These are phyloP conservation scores for Potorous gilbertii DNA, from an alignment of 2,797 vertebrate genomes.

Conservation along the genomic window DNA sequence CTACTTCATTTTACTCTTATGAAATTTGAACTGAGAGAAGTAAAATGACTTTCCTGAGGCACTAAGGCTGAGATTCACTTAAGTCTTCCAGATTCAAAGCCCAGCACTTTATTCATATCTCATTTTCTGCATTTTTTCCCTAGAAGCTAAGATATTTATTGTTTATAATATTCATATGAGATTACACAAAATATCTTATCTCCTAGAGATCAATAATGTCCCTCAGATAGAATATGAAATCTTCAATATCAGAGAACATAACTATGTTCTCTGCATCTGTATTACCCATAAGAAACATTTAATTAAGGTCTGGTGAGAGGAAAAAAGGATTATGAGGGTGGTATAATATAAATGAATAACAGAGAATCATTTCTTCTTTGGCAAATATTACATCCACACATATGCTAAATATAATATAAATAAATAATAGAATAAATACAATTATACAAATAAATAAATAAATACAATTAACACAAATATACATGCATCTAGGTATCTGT, in stretches of 20 bases:
- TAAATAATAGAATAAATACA: background rate
- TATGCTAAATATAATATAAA: background rate
- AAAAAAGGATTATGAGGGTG: background rate
- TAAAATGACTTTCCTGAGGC: background rate
- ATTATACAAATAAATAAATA: background rate
- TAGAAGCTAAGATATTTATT: background rate
- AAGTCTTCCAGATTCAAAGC: background rate
- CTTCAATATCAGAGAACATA: background rate
- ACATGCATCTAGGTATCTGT: too few species aligned
- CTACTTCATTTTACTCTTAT: background rate
- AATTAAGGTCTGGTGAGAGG: background rate
- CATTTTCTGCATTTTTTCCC: background rate
- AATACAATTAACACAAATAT: too few species aligned
- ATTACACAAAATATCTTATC: background rate
- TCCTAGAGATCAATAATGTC: background rate
- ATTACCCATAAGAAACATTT: background rate
- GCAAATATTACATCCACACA: background rate
- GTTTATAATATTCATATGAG: background rate
- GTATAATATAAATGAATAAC: background rate
- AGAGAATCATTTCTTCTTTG: background rate
- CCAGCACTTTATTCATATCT: background rate
- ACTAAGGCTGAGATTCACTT: background rate
- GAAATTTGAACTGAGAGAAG: background rate
- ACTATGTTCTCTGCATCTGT: background rate
- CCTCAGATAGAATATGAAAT: background rate